These are phyloP conservation scores for Drosophila siamana DNA, from an alignment of 2,888 invertebrate genomes.

Conservation along the genomic window DNA sequence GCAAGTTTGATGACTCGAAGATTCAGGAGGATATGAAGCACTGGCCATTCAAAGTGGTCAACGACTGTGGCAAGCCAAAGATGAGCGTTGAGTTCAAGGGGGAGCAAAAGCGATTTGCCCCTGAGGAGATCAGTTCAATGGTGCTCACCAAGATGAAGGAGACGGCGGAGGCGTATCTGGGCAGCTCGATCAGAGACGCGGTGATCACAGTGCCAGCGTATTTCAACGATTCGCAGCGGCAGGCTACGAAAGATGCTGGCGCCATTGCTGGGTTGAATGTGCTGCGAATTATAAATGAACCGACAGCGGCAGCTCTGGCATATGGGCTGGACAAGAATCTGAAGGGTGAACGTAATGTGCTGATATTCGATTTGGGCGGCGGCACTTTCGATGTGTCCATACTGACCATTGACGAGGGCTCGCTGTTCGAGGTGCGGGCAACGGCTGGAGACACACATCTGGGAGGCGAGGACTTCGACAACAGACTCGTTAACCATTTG, in stretches of 20 bases:
- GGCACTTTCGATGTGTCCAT: conserved; percentile 98
- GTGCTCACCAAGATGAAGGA: conserved; percentile 97
- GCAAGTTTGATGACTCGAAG: conserved; percentile 94
- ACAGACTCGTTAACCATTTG: conserved; percentile 94
- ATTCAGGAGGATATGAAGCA: conserved; percentile 97
- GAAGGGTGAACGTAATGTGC: conserved; percentile 92
- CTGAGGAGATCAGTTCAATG: conserved; percentile 97
- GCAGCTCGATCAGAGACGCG: conserved; percentile 93
- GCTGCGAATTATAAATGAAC: conserved; percentile 96
- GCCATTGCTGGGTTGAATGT: conserved; percentile 96
- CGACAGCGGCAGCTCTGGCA: conserved; percentile 96
- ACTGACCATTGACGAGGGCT: conserved; percentile 96
- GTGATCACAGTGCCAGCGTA: conserved; percentile 97
- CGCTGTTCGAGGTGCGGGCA: conserved; percentile 95
- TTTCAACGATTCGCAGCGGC: conserved; percentile 95
- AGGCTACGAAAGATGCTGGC: conserved; percentile 97
- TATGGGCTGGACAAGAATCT: conserved; percentile 96
- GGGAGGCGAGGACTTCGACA: conserved; percentile 96
- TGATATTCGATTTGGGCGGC: conserved; percentile 89
- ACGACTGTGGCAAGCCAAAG: conserved; percentile 92
- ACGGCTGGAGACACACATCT: conserved; percentile 98
- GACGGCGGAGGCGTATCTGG: conserved; percentile 94
- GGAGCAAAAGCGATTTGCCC: conserved; percentile 94
- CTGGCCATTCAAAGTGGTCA: conserved; percentile 96
- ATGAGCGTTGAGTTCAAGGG: conserved; percentile 95